phyloP scores from a whole-genome alignment of 1,140 invertebrate genomes.

The Archivesica marissinica region DNA sequence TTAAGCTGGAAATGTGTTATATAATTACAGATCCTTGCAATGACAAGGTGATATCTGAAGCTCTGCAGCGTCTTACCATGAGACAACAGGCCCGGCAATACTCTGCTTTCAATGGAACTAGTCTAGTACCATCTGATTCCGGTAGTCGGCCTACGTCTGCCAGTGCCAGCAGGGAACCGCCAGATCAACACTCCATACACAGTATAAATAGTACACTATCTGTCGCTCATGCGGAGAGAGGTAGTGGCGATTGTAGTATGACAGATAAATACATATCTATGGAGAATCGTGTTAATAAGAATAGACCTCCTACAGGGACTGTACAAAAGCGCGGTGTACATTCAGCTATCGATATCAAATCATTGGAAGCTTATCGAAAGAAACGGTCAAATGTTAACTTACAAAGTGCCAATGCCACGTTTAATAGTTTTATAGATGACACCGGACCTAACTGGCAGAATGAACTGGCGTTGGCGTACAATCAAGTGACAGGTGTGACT shows the following conservation, averaged over 20 bases:
- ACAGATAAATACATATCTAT: constrained; percentile 58
- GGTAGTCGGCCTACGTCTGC: constrained; percentile 60
- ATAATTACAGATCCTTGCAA: constrained; percentile 80
- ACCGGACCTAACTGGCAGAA: constrained; percentile 71
- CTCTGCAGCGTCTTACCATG: constrained; percentile 77
- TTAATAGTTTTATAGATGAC: constrained; percentile 79
- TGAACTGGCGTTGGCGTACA: constrained; percentile 76
- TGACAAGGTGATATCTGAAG: constrained; percentile 80
- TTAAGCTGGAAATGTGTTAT: no score
- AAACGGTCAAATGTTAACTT: constrained; percentile 69
- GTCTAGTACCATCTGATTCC: constrained; percentile 62
- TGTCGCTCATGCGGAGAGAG: constrained; percentile 29
- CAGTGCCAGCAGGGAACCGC: background rate
- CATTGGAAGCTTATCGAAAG: constrained; percentile 30
- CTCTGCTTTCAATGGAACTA: constrained; percentile 77
- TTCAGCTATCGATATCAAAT: constrained; percentile 50
- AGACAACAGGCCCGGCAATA: constrained; percentile 82
- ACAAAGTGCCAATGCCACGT: constrained; percentile 78
- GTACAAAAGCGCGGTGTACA: constrained; percentile 39
- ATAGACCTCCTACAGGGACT: constrained; percentile 63
- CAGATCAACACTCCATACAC: background rate
- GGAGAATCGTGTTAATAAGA: constrained; percentile 62
- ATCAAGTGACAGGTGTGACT: constrained; percentile 76
- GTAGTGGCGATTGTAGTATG: constrained; percentile 40
- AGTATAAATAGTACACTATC: constrained; percentile 8